phyloP scores from a whole-genome alignment of 2,888 invertebrate genomes.

The Anthrax anthrax region DNA sequence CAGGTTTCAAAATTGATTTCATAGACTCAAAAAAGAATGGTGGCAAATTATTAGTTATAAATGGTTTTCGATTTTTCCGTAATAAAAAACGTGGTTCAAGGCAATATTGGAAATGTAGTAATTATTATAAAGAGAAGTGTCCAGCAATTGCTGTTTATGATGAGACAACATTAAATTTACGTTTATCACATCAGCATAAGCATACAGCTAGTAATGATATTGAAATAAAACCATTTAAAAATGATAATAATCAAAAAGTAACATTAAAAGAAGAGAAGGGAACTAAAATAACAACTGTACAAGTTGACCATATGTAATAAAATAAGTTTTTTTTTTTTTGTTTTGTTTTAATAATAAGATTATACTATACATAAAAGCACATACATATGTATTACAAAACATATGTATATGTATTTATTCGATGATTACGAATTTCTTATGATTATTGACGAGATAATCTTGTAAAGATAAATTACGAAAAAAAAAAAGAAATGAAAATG shows the following conservation, averaged over 20 bases:
- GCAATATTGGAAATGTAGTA: constrained; percentile 35
- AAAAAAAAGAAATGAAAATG: too few relatives aligned
- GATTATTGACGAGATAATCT: too few relatives aligned
- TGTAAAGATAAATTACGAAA: too few relatives aligned
- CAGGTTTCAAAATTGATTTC: constrained; percentile 32
- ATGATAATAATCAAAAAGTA: background rate
- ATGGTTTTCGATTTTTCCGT: constrained; percentile 34
- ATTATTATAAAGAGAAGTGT: constrained; percentile 34
- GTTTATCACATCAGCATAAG: constrained; percentile 31
- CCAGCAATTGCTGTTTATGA: constrained; percentile 34
- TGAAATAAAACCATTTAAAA: constrained; percentile 25
- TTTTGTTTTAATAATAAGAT: too few relatives aligned
- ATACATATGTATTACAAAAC: too few relatives aligned
- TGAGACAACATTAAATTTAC: constrained; percentile 27
- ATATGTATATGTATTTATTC: too few relatives aligned
- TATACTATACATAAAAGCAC: too few relatives aligned
- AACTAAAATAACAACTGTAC: background rate
- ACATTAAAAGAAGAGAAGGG: background rate
- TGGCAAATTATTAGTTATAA: constrained; percentile 32
- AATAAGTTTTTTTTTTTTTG: too few relatives aligned
- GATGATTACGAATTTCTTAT: too few relatives aligned
- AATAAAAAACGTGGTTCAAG: constrained; percentile 32
- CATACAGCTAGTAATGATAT: constrained; percentile 30
- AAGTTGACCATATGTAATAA: too few relatives aligned
- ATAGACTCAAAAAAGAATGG: constrained; percentile 35